These are phyloP conservation scores for Epinotia demarniana DNA, from an alignment of 2,888 invertebrate species.

Conservation along the genomic window DNA sequence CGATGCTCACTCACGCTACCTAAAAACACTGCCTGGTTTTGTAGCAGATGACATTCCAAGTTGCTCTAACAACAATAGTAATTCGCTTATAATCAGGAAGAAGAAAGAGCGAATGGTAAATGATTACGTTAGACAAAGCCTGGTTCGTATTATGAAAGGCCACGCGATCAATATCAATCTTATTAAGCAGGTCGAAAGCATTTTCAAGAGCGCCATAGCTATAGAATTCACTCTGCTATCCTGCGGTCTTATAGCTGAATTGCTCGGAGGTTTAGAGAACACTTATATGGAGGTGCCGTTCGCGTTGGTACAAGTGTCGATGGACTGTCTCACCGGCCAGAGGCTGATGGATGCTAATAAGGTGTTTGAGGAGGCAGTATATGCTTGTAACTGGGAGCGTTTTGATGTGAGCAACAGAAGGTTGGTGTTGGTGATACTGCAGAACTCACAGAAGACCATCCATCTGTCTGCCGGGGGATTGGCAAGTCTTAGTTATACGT, in stretches of 20 bases:
- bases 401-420: slow-evolving; percentile 57
- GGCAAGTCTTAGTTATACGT: slow-evolving; percentile 53
- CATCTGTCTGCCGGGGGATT: slow-evolving; percentile 59
- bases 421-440: slow-evolving; percentile 57
- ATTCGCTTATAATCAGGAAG: neutral
- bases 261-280: slow-evolving; percentile 67
- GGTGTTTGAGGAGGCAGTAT: slow-evolving; percentile 56
- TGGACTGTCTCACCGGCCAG: slow-evolving; percentile 61
- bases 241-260: slow-evolving; percentile 60
- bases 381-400: slow-evolving; percentile 60
- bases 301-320: slow-evolving; percentile 59
- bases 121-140: slow-evolving; percentile 53
- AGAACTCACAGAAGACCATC: slow-evolving; percentile 58
- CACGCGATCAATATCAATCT: slow-evolving; percentile 58
- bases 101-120: slow-evolving; percentile 54
- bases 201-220: slow-evolving; percentile 61
- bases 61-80: neutral
- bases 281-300: slow-evolving; percentile 64
- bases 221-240: slow-evolving; percentile 61
- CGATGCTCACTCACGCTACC: slow-evolving; percentile 44
- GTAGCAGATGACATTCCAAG: neutral
- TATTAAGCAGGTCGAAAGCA: slow-evolving; percentile 55
- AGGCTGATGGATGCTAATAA: slow-evolving; percentile 57
- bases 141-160: slow-evolving; percentile 55
- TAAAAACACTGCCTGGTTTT: neutral